Percentiles rank a stretch among this genome's conserved stretches.
phyloP scores from a whole-genome alignment of 2,797 vertebrate genomes.

The Danio jaintianensis region DNA sequence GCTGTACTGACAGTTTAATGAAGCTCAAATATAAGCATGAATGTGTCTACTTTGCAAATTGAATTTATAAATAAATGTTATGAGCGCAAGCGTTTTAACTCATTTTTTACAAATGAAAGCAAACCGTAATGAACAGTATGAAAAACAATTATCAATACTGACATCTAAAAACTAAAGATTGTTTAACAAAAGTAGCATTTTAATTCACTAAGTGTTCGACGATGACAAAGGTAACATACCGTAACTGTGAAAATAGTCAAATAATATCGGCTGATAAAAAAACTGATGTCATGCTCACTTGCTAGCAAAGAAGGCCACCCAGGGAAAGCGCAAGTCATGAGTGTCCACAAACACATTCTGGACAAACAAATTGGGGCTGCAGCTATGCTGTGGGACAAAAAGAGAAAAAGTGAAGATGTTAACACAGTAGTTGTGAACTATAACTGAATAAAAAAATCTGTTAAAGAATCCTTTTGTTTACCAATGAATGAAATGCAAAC shows the following conservation, averaged over 20 bases:
- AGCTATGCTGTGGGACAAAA: conserved; percentile 88
- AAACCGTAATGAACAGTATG: too few species aligned
- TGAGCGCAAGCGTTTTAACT: too few species aligned
- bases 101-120: too few species aligned
- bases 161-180: too few species aligned
- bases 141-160: too few species aligned
- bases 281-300: conserved; percentile 83
- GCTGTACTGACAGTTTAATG: too few species aligned
- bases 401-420: conserved; percentile 30
- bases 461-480: neutral
- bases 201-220: too few species aligned
- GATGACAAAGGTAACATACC: too few species aligned
- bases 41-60: too few species aligned
- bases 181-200: too few species aligned
- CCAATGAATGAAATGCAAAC: neutral
- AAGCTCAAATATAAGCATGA: too few species aligned
- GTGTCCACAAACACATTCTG: conserved; percentile 99
- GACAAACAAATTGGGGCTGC: conserved; percentile 97
- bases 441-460: neutral
- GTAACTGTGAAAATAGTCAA: neutral
- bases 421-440: neutral
- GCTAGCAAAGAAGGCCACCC: conserved; percentile 99
- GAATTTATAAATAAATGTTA: too few species aligned
- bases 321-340: conserved; percentile 95
- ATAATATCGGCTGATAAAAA: neutral